Conservation (phyloP, 1,140 invertebrate genomes). For the Caenorhabditis remanei region DNA sequence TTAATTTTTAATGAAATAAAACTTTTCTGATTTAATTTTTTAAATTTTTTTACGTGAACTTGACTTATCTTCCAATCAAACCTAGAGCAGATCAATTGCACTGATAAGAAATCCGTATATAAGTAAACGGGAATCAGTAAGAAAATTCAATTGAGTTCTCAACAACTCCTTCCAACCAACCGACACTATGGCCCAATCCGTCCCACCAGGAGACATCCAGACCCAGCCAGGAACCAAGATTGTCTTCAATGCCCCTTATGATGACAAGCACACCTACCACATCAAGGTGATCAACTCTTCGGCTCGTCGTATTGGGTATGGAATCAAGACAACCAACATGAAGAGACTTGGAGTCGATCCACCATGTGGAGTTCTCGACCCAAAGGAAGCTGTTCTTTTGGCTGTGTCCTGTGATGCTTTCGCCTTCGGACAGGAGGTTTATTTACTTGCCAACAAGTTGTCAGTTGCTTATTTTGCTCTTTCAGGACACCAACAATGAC, state of each 20-base stretch:
- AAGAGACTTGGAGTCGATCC: constrained; percentile 63
- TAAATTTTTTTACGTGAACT: too few relatives aligned
- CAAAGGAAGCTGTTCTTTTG: constrained; percentile 60
- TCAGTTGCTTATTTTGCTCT: background rate
- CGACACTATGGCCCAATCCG: too few relatives aligned
- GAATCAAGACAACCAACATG: constrained; percentile 65
- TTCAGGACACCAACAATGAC: constrained; percentile 44
- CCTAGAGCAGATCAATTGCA: too few relatives aligned
- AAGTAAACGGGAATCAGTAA: too few relatives aligned
- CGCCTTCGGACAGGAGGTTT: constrained; percentile 61
- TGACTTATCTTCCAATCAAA: too few relatives aligned
- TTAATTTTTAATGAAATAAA: too few relatives aligned
- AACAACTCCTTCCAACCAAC: too few relatives aligned
- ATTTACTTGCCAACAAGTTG: too few relatives aligned
- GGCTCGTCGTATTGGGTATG: constrained; percentile 62
- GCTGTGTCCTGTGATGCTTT: constrained; percentile 63
- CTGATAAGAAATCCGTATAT: too few relatives aligned
- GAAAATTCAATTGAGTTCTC: too few relatives aligned
- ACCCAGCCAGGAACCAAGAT: constrained; percentile 49
- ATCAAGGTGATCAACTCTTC: constrained; percentile 63
- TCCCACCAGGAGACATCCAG: too few relatives aligned
- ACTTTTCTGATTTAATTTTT: too few relatives aligned
- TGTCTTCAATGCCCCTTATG: constrained; percentile 67
- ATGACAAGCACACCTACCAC: constrained; percentile 66
- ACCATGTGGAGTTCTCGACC: constrained; percentile 62